These are phyloP conservation scores for Epinephelus fuscoguttatus DNA, from an alignment of 2,113 vertebrate genomes.

Conservation along the genomic window DNA sequence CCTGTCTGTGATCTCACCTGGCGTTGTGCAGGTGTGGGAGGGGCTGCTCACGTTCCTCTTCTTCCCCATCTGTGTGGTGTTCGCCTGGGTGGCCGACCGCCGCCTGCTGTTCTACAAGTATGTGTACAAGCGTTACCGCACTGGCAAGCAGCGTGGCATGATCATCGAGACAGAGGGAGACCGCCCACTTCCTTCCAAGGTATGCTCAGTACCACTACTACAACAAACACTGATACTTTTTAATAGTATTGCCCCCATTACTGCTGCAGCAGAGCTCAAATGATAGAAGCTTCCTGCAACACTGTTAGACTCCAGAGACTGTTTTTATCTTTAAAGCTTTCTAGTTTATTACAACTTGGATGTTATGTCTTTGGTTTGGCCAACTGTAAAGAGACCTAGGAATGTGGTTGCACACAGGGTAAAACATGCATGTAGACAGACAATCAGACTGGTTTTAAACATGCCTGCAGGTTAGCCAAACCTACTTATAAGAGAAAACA, in stretches of 20 bases:
- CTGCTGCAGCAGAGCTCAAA: neutral
- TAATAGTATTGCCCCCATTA: neutral
- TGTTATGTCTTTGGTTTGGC: neutral
- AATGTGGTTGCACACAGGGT: too few species aligned
- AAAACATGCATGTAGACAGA: too few species aligned
- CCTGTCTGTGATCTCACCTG: constrained; percentile 94
- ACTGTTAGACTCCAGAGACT: neutral
- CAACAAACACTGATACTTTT: neutral
- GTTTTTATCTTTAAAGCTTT: neutral
- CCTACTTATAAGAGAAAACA: too few species aligned
- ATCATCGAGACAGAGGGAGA: constrained; percentile 98
- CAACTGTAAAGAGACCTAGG: neutral
- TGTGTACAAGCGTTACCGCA: constrained; percentile 96
- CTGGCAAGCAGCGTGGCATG: constrained; percentile 97
- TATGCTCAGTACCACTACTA: neutral
- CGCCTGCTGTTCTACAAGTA: constrained; percentile 99
- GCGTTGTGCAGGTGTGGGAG: constrained; percentile 98
- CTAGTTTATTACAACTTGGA: neutral
- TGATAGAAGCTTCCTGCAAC: constrained; percentile 11
- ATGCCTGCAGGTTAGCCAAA: too few species aligned
- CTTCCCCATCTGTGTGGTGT: constrained; percentile 98
- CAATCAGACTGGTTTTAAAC: too few species aligned
- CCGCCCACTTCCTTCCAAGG: constrained; percentile 91
- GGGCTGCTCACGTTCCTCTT: constrained; percentile 97
- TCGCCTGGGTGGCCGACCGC: constrained; percentile 97